A percentile compares a stretch with the other conserved stretches of the same genome.
These are phyloP conservation scores for Diorhabda sublineata DNA, from an alignment of 1,140 invertebrate genomes.

Conservation along the genomic window DNA sequence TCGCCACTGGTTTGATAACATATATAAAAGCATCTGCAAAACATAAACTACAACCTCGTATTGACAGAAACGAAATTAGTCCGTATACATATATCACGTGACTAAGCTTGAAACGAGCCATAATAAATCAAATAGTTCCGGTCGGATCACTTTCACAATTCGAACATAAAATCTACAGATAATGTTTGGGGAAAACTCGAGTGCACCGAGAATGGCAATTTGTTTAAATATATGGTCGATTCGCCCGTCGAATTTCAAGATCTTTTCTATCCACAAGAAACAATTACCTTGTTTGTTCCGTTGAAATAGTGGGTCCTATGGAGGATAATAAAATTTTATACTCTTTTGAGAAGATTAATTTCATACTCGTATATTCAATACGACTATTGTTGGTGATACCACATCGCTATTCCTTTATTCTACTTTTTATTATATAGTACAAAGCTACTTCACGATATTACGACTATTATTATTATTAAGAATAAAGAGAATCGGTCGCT, in stretches of 20 bases:
- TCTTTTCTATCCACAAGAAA: not conserved
- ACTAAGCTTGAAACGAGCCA: not conserved
- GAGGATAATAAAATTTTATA: too few relatives aligned
- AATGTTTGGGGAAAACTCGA: not conserved
- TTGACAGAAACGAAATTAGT: conserved; percentile 1
- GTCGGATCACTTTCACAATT: not conserved
- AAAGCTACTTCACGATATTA: too few relatives aligned
- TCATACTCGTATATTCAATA: too few relatives aligned
- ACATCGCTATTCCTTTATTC: too few relatives aligned
- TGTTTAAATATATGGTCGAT: conserved; percentile 2
- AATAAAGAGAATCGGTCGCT: too few relatives aligned
- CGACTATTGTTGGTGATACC: too few relatives aligned
- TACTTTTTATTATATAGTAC: too few relatives aligned
- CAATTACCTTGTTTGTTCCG: not conserved
- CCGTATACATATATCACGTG: conserved; percentile 2
- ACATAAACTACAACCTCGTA: not conserved
- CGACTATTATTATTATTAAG: too few relatives aligned
- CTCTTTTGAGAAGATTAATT: too few relatives aligned
- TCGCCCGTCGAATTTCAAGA: not conserved
- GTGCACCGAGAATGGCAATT: not conserved
- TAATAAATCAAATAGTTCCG: not conserved
- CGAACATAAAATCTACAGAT: not conserved
- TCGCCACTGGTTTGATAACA: not conserved
- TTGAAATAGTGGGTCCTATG: too few relatives aligned
- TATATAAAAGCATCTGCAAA: not conserved